Conservation (phyloP, 2,113 vertebrate species). For the Nannospalax galili region DNA sequence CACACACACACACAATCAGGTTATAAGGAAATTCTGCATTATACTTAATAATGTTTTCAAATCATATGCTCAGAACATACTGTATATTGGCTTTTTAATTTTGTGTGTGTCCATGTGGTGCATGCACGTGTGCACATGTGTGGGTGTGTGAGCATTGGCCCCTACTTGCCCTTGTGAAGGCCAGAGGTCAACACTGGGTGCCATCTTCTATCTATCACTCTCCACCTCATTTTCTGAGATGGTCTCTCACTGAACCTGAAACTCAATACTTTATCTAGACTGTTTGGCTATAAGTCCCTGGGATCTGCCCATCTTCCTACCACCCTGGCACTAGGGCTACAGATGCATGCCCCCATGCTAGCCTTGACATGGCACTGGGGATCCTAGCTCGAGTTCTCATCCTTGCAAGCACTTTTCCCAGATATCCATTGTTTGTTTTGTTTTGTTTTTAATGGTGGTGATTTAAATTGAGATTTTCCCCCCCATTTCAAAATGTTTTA, state of each 20-base stretch:
- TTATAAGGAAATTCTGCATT: neutral
- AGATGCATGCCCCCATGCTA: neutral
- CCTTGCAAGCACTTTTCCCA: neutral
- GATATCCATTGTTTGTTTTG: neutral
- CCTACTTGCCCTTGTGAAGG: neutral
- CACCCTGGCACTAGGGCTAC: neutral
- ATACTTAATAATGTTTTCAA: conserved; percentile 1
- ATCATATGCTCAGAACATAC: neutral
- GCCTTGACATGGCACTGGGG: neutral
- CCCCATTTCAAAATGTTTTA: conserved; percentile 3
- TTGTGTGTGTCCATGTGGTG: too few species aligned
- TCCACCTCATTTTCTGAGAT: neutral
- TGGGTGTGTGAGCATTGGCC: neutral
- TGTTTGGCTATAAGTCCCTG: neutral
- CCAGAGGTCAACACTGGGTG: neutral
- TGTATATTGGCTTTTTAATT: neutral
- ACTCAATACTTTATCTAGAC: neutral
- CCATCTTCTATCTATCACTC: neutral
- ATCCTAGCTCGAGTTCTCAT: neutral
- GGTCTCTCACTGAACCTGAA: neutral
- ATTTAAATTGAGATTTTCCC: neutral
- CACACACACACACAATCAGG: neutral
- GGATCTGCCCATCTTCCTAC: too few species aligned
- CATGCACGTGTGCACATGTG: neutral
- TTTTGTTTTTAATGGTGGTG: neutral